phyloP scores from a whole-genome alignment of 2,113 vertebrate species.

The Sterrhoptilus dennistouni region DNA sequence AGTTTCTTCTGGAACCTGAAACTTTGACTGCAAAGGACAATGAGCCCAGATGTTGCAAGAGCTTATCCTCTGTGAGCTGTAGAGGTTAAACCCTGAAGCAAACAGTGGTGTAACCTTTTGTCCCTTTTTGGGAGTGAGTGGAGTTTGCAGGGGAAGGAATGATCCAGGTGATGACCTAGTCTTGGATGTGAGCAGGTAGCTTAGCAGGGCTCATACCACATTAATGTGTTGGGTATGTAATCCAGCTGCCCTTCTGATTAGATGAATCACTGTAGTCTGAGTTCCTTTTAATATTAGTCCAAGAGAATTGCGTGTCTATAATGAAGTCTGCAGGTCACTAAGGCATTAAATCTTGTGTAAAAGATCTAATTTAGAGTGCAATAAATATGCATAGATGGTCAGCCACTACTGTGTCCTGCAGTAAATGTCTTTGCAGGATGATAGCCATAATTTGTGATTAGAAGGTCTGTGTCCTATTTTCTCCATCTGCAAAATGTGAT shows the following conservation, averaged over 20 bases:
- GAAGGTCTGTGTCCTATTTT: not conserved
- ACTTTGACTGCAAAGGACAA: not conserved
- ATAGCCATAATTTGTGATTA: not conserved
- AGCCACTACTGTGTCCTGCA: not conserved
- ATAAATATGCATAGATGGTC: not conserved
- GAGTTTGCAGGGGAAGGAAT: not conserved
- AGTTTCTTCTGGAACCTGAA: not conserved
- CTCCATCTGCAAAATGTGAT: not conserved
- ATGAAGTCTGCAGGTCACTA: not conserved
- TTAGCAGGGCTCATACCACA: not conserved
- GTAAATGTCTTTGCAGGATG: not conserved
- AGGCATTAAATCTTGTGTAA: not conserved
- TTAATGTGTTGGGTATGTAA: not conserved
- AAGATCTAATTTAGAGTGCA: not conserved
- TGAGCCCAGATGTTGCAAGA: not conserved
- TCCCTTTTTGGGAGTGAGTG: not conserved
- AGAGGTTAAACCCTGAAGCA: not conserved
- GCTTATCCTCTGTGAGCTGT: not conserved
- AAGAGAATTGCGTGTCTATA: rapidly evolving
- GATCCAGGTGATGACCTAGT: not conserved
- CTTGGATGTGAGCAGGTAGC: not conserved
- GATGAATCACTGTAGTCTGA: not conserved
- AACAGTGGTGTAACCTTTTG: not conserved
- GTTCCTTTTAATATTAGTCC: not conserved
- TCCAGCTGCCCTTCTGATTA: not conserved